Conservation (phyloP, 2,888 invertebrate genomes). For the Netelia fuscicornis region DNA sequence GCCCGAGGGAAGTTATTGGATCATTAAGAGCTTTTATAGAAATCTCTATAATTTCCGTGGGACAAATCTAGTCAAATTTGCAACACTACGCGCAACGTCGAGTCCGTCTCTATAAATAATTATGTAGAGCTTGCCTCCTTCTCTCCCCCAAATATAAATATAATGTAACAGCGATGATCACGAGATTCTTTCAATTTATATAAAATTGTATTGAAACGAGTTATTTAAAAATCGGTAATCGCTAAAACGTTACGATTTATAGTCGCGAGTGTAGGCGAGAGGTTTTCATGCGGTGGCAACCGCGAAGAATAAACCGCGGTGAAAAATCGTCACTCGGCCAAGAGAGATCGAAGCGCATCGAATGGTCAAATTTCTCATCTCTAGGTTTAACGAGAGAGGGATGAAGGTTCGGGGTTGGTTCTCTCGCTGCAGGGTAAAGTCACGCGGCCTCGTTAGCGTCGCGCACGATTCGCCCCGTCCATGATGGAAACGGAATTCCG, state of each 20-base stretch:
- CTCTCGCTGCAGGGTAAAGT: conserved; percentile 7
- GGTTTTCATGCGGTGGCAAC: too few relatives aligned
- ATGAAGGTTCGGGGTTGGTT: neutral
- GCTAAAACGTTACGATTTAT: too few relatives aligned
- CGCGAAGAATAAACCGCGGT: too few relatives aligned
- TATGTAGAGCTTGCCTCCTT: too few relatives aligned
- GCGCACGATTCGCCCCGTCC: conserved; percentile 52
- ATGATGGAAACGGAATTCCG: conserved; percentile 67
- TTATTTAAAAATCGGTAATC: too few relatives aligned
- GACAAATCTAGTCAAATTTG: neutral
- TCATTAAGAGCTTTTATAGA: neutral
- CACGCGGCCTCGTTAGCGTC: conserved; percentile 65
- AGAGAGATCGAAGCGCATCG: neutral
- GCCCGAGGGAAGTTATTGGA: neutral
- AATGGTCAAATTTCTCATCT: conserved; percentile 4
- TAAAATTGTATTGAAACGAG: too few relatives aligned
- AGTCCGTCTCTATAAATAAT: too few relatives aligned
- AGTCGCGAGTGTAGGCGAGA: too few relatives aligned
- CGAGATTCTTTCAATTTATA: too few relatives aligned
- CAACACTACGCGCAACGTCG: neutral
- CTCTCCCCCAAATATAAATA: too few relatives aligned
- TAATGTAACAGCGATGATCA: too few relatives aligned
- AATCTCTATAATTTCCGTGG: neutral
- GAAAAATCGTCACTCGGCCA: neutral
- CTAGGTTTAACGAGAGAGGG: neutral